Evolutionary conservation across 2,888 invertebrate genomes (phyloP), one percentile per base, ranked within the genome.

Genomic region (Lamproptera curius): DNA sequence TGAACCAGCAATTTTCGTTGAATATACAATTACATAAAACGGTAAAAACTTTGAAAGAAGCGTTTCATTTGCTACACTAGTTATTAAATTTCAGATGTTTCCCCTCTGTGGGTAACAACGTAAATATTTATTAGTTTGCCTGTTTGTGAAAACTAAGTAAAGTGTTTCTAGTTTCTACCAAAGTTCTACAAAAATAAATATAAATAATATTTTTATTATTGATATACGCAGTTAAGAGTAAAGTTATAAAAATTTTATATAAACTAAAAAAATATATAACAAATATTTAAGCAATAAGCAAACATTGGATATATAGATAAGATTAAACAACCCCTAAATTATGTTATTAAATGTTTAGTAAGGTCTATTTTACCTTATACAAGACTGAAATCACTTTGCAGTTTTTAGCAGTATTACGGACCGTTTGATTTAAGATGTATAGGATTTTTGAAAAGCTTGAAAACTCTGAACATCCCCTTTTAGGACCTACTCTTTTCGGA

Each of bases 401-500:
- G 2, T 6, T 11, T 35, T 20, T n/a, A n/a, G n/a, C 9, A 23
- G 1, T 35, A 16, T 16, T 16, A 13, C 11, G 17, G n/a, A 5
- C 10, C 5, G 2, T 16, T 35, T 38, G 46, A 40, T 26, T 42
- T 44, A 40, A 31, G 52, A 42, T 52, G 38, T 13, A 50, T 13
- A 52, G 48, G 11, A 52, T 53, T 42, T 41, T 46, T 28, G 31
- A 51, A 33, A 52, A 14, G 15, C 53, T 67, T 26, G 72, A 76
- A 58, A 62, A 73, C 50, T 56, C 61, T 1, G 34, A 55, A 2
- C 53, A 74, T 50, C 74, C 71, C 1, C 58, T 75, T 47, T 54
- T 80, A 2, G 74, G 75, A 0, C 81, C 80, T 3, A 77, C 67
- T 11, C 55, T 77, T 26, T 58, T 56, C 53, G 72, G 73, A 6